Conservation (phyloP, 2,797 vertebrate genomes). For the Pseudochromis fuscus region DNA sequence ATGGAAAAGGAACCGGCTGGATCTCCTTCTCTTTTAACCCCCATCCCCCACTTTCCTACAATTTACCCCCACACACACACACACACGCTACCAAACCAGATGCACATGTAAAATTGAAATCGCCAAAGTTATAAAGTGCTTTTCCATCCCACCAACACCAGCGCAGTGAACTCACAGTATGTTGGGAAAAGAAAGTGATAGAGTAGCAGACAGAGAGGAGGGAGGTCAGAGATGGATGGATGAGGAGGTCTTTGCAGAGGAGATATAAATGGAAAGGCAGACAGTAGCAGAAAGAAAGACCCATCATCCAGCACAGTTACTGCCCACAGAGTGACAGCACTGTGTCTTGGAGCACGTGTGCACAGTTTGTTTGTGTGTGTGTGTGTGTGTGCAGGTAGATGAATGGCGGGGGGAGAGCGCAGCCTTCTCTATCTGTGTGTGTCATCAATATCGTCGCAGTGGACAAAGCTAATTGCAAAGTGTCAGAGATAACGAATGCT, state of each 20-base stretch:
- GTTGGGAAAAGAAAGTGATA: slow-evolving; percentile 51
- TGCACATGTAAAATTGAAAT: slow-evolving; percentile 36
- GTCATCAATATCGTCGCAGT: slow-evolving; percentile 70
- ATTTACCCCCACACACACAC: background rate
- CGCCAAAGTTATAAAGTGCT: slow-evolving; percentile 43
- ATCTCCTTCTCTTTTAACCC: slow-evolving; percentile 48
- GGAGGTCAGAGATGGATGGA: slow-evolving; percentile 71
- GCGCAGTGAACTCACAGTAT: slow-evolving; percentile 29
- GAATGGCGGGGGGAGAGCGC: slow-evolving; percentile 21
- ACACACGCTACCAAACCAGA: slow-evolving; percentile 14
- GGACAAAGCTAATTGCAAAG: slow-evolving; percentile 79
- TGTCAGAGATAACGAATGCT: slow-evolving; percentile 80
- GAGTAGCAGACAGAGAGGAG: slow-evolving; percentile 43
- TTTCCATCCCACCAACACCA: slow-evolving; percentile 40
- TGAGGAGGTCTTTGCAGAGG: slow-evolving; percentile 53
- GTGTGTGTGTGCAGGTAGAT: slow-evolving; percentile 33
- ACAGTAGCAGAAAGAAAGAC: slow-evolving; percentile 65
- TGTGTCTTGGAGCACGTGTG: slow-evolving; percentile 24
- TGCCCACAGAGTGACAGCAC: slow-evolving; percentile 64
- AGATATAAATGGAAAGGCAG: slow-evolving; percentile 75
- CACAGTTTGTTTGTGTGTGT: slow-evolving; percentile 23
- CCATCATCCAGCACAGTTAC: slow-evolving; percentile 63
- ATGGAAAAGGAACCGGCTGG: slow-evolving; percentile 63
- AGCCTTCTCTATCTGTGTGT: slow-evolving; percentile 63
- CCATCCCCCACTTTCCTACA: background rate